Base-by-base conservation (phyloP, 2,113 vertebrate species). In the Acinonyx jubatus region DNA sequence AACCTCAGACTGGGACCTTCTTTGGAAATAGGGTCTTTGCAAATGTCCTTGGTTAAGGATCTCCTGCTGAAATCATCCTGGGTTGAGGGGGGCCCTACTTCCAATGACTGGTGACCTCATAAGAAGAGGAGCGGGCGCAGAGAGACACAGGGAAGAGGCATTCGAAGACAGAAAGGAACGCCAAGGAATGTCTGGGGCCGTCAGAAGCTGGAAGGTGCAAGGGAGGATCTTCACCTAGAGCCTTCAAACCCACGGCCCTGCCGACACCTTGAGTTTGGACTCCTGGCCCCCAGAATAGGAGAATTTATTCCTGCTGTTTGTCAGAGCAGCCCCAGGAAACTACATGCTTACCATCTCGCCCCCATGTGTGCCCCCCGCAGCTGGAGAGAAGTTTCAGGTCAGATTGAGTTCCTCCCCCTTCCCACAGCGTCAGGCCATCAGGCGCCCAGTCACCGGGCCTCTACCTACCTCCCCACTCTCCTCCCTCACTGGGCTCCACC, bases 341-440 rank as follows among this genome's bases (percentile, higher is more conserved):
- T 23, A 25, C 0, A 2, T 4, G 1, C 19, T 38, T n/a, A 38
- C 11, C 33, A 10, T 31, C 27, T 27, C 16, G 13, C 66, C 33
- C 48, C 50, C 52, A 14, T 15, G 15, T 79, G 33, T 27, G 66
- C 29, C 19, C 27, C 12, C 23, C 4, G 19, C 36, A 9, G 41
- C 61, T 29, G 16, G 29, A 66, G n/a, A 25, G 78, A 38, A 21
- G 69, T 79, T 71, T n/a, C 29, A 7, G 29, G 82, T 78, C 74
- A 78, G 14, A 48, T 1, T 48, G 27, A 27, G 73, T 29, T 21
- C 61, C 36, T 36, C 9, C 36, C 25, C 23, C 41, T 14, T 9
- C 18, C 36, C 12, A 23, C 7, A 31, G 82, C 4, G 1, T 4
- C 19, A 1, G 92, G 66, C 1, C 8, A 1, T 6, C 19, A 1